Base-by-base conservation (phyloP, 2,797 vertebrate species). In the Smutsia gigantea region DNA sequence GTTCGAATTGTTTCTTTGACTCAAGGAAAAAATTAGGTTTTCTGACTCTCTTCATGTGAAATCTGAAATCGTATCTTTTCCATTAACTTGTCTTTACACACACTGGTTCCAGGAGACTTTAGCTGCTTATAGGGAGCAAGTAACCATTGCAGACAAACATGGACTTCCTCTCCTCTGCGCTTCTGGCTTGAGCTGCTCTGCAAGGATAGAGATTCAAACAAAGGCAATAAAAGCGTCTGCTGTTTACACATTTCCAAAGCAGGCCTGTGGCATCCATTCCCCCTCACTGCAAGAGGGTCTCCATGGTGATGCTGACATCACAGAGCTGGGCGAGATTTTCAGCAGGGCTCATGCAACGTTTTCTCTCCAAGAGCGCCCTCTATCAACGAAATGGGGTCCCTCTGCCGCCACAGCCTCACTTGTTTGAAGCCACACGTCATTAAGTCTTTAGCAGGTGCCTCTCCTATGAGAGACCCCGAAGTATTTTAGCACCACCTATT, bases 251-350 rank as follows among this genome's bases (percentile, higher is more conserved):
- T 97, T 98, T 97, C 96, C 2, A 0, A 96, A 98, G 94, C n/a
- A 46, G 85, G 95, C 90, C n/a, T 0, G 82, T 89, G 49, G 53
- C 97, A 98, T 94, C 97, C 31, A 79, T 97, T 98, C 95, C 94
- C 93, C 97, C 85, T 79, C 93, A 23, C 64, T 87, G 93, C 69
- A 98, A 95, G 59, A 75, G 97, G 97, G 97, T 99, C 98, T 97
- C 99, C 98, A 98, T 98, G 98, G 98, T 96, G 98, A 99, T 82
- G 95, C 94, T 96, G 64, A 98, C 98, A 96, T 98, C 94, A 97
- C 72, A 78, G 95, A 97, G 96, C 97, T 91, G 95, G 72, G 96
- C 91, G 53, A 97, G 96, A 77, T 94, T 88, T 90, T 97, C 97
- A 97, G 89, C 87, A 61, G 72, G 78, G 74, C 7, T 27, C 90